Evolutionary conservation across 2,797 vertebrate species (phyloP), one percentile per base, ranked within the genome.

Genomic region (Salarias fasciatus): DNA sequence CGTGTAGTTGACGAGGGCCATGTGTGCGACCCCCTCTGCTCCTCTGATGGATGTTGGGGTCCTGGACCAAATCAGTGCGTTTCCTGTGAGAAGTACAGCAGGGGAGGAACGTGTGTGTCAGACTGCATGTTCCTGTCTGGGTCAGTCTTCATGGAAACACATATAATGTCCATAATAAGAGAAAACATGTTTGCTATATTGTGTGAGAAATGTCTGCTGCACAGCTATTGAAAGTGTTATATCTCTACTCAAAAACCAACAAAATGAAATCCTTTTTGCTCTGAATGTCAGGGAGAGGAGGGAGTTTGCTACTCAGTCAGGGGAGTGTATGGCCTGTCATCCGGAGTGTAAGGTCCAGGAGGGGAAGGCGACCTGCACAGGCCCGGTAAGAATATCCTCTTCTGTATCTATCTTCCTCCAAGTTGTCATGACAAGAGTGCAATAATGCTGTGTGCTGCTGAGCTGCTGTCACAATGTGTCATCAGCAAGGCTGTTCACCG

Each of bases 1-100:
- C 71, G 2, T 79, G 47, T 14, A 94, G 96, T 78, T 48, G 72
- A 62, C 5, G 93, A 94, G 0, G 94, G 93, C 13, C 93, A 92
- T 45, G 86, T 93, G 37, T 99, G 97, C 52, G 94, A 98, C 83
- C 88, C 91, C 0, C 86, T 97, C 42, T 99, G 97, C 83, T 96
- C 96, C 2, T 74, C 86, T 15, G 86, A 94, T 14, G 97, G 96
- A 28, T 99, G 97, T 73, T 99, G 96, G 96, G 96, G 94, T 5
- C 94, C 94, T 0, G 96, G 94, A 4, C 94, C 95, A 0, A 64
- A 92, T 42, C 95, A 97, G 84, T 98, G 97, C 65, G 76, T 97
- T 15, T 93, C 94, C 46, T 99, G 97, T 57, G 91, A 78, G 13
- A 94, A 94, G 50, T 96, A 92, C 88, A 95, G 94, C 70, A 90